A percentile compares a stretch with the other conserved stretches of the same genome.
Evolutionary conservation across 2,797 vertebrate genomes (phyloP).

Genomic region (Aldrovandia affinis): DNA sequence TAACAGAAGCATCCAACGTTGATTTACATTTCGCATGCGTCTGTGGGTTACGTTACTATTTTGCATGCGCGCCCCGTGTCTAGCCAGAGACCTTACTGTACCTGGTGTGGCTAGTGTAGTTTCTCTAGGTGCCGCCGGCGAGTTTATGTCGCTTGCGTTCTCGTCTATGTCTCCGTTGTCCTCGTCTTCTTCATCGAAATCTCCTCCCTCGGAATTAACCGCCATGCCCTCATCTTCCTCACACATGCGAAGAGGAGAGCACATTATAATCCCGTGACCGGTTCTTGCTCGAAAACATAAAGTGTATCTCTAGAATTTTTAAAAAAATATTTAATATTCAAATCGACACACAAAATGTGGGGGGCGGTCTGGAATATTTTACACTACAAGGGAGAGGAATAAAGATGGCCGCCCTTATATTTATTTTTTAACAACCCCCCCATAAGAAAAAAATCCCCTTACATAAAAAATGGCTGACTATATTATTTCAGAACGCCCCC

Average conservation of each 20-base stretch:
- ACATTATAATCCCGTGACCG: constrained; percentile 82
- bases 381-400: constrained; percentile 87
- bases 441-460: constrained; percentile 85
- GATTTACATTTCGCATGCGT: constrained; percentile 4
- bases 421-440: constrained; percentile 94
- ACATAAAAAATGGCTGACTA: constrained; percentile 96
- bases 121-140: constrained; percentile 80
- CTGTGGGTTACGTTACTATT: constrained; percentile 33
- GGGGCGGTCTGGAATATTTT: constrained; percentile 92
- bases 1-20: constrained; percentile 25
- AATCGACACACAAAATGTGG: constrained; percentile 79
- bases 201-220: constrained; percentile 86
- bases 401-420: constrained; percentile 97
- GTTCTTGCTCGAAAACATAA: constrained; percentile 77
- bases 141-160: constrained; percentile 84
- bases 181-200: constrained; percentile 85
- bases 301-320: constrained; percentile 75
- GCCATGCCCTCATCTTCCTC: constrained; percentile 89
- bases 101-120: constrained; percentile 77
- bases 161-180: constrained; percentile 77
- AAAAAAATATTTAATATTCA: constrained; percentile 89
- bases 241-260: constrained; percentile 80
- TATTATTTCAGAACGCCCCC: constrained; percentile 85
- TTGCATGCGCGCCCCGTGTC: constrained; percentile 63
- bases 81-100: constrained; percentile 68